Conservation (phyloP, 2,113 vertebrate species). For the Zeus faber region DNA sequence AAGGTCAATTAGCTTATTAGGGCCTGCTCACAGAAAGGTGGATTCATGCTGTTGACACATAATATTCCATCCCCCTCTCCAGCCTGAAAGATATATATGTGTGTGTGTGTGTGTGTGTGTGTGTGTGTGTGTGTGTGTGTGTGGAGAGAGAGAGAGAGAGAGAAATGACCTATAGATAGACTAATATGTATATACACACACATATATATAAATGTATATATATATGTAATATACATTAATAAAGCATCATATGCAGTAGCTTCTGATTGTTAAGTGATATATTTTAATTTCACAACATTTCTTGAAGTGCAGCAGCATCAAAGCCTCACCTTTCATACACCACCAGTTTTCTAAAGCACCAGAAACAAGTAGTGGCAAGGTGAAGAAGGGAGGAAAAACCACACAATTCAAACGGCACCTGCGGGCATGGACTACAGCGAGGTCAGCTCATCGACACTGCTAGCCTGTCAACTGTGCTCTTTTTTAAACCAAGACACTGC, state of each 20-base stretch:
- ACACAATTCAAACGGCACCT: slow-evolving; percentile 54
- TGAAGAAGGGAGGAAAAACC: slow-evolving; percentile 51
- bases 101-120: too few relatives aligned
- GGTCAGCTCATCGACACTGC: slow-evolving; percentile 62
- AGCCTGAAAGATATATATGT: too few relatives aligned
- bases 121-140: too few relatives aligned
- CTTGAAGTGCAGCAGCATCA: too few relatives aligned
- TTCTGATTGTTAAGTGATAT: too few relatives aligned
- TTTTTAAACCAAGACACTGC: slow-evolving; percentile 39
- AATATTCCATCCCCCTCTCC: slow-evolving; percentile 33
- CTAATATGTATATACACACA: too few relatives aligned
- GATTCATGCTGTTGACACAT: slow-evolving; percentile 56
- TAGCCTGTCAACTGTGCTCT: slow-evolving; percentile 57
- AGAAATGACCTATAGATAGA: too few relatives aligned
- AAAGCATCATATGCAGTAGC: too few relatives aligned
- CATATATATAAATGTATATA: too few relatives aligned
- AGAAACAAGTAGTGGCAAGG: slow-evolving; percentile 57
- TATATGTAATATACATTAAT: too few relatives aligned
- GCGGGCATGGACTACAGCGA: slow-evolving; percentile 50
- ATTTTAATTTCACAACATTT: too few relatives aligned
- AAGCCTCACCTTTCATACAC: slow-evolving; percentile 39
- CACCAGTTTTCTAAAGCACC: slow-evolving; percentile 36
- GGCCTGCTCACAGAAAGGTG: slow-evolving; percentile 62
- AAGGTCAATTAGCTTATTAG: slow-evolving; percentile 78
- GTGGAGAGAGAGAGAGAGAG: too few relatives aligned